Percentiles rank a stretch among this genome's conserved stretches.
Conservation (phyloP, 1,140 invertebrate species). For the Rhynchophorus ferrugineus region DNA sequence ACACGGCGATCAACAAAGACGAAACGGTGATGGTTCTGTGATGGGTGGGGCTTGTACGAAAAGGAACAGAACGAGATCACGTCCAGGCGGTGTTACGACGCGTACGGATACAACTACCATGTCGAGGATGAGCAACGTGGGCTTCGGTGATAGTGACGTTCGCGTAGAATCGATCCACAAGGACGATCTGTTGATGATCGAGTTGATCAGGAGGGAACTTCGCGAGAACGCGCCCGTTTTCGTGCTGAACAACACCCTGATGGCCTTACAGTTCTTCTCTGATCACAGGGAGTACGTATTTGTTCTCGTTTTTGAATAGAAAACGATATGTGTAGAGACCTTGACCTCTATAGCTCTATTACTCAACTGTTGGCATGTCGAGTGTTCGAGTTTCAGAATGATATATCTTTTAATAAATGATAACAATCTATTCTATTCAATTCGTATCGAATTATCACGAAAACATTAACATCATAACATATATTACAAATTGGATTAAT, state of each 20-base stretch:
- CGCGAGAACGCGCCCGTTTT: constrained; percentile 55
- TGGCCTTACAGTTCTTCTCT: constrained; percentile 67
- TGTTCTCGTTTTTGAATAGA: not conserved
- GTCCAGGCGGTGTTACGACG: not conserved
- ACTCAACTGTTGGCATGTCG: too few relatives aligned
- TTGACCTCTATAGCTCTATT: not conserved
- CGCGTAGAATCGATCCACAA: constrained; percentile 27
- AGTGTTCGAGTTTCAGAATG: too few relatives aligned
- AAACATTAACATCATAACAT: too few relatives aligned
- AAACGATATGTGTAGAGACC: not conserved
- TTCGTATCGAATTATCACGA: too few relatives aligned
- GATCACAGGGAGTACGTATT: constrained; percentile 65
- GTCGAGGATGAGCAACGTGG: not conserved
- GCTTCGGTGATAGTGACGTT: constrained; percentile 10
- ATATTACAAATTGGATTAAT: too few relatives aligned
- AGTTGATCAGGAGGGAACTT: constrained; percentile 51
- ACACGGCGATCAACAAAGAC: too few relatives aligned
- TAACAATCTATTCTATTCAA: too few relatives aligned
- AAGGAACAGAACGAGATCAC: not conserved
- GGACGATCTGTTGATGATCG: constrained; percentile 44
- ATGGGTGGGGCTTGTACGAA: constrained; percentile 1
- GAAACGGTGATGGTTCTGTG: not conserved
- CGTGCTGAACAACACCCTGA: constrained; percentile 65
- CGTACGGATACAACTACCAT: not conserved
- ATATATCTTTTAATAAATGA: too few relatives aligned